These are phyloP conservation scores for Dryocosmus kuriphilus DNA, from an alignment of 2,888 invertebrate species.

Conservation along the genomic window DNA sequence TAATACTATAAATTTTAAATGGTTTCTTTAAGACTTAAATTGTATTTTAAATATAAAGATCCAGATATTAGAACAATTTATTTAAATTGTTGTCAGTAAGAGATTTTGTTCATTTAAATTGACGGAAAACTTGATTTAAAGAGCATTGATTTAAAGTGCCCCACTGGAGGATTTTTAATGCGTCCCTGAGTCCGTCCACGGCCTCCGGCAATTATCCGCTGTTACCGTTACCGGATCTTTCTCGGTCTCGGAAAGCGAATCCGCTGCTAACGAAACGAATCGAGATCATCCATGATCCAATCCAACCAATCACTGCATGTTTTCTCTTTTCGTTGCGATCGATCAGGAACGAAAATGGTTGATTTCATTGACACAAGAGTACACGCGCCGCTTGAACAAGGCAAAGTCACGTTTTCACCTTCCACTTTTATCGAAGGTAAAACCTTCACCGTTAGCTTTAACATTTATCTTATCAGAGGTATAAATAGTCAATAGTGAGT, in stretches of 20 bases:
- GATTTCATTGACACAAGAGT: background rate
- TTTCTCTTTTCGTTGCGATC: background rate
- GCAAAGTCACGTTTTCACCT: background rate
- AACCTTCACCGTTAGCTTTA: background rate
- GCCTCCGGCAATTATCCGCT: constrained; percentile 57
- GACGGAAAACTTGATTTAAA: background rate
- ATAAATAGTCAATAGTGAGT: background rate
- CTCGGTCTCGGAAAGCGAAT: constrained; percentile 52
- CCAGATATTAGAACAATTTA: background rate
- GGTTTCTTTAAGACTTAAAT: background rate
- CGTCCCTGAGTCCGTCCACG: constrained; percentile 34
- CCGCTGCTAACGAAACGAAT: constrained; percentile 53
- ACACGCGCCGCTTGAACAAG: background rate
- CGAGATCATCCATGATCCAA: constrained; percentile 21
- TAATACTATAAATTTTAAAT: no score
- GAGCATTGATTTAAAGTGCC: background rate
- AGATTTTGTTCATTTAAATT: background rate
- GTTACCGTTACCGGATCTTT: constrained; percentile 63
- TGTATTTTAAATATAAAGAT: background rate
- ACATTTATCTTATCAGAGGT: background rate
- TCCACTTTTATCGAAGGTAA: background rate
- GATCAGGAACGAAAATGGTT: background rate
- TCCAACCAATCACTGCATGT: background rate
- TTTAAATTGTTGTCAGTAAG: background rate
- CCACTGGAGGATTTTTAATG: background rate